Base-by-base conservation (phyloP, 2,888 invertebrate genomes). In the Tolmerus cingulatus region DNA sequence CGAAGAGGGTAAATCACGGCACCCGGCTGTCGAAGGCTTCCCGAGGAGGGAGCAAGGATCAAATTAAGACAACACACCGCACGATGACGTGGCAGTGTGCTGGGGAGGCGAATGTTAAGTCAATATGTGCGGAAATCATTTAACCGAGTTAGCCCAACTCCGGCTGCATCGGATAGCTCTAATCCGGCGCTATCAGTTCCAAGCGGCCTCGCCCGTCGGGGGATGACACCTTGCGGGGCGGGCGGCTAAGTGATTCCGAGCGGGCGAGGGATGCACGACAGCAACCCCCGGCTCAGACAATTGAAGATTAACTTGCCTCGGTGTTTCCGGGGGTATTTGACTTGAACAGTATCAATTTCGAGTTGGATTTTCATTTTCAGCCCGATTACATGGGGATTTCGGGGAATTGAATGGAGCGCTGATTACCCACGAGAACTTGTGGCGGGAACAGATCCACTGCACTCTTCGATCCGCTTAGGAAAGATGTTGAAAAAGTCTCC, bases 331-430 rank as follows among this genome's bases (percentile, higher is more conserved):
- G 78, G 82, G 84, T 88, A 55, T 87, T 88, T 88, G 82, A 55
- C 86, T 88, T 88, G 82, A 86, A 57, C 19, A 88, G 88, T 87
- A 87, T 88, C 88, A 88, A 86, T 87, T 88, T 87, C 87, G 81
- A 86, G 86, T 87, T 86, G 87, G 86, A 88, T 87, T 87, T 87
- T 87, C 87, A 86, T 82, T 79, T 86, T 78, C 77, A 86, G 57
- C 7, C 78, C 78, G 78, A 86, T 86, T 86, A 86, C 78, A 86
- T 86, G 46, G 34, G 66, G 85, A 74, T 86, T 77, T 55, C 27
- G 46, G 77, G 16, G 51, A 34, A 51, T 40, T 86, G 57, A 86
- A 86, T 77, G 37, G 76, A 30, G 9, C 23, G 51, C 55, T 78
- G 86, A 86, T 86, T 86, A 74, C 57, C 57, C 76, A 86, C 43